Conservation (phyloP, 2,797 vertebrate species). For the Scolopax bukidnonensis region DNA sequence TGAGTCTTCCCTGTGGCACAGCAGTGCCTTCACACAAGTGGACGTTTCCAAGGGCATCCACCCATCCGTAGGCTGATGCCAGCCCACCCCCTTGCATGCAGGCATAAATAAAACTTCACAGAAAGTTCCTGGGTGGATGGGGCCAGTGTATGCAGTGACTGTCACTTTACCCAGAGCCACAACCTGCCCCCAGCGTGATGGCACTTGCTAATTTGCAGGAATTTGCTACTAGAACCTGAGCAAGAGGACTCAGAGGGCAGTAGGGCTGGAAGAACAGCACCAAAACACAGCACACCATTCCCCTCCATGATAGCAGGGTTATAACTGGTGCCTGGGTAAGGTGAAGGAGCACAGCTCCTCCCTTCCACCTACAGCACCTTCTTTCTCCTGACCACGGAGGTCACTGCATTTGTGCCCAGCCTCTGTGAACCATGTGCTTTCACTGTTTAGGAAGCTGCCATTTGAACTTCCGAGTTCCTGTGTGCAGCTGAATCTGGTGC, state of each 20-base stretch:
- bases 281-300: neutral
- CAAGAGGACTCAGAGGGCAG: neutral
- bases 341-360: neutral
- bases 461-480: neutral
- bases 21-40: neutral
- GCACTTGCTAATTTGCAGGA: neutral
- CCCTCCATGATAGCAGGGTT: neutral
- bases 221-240: neutral
- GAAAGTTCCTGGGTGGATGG: neutral
- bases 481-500: neutral
- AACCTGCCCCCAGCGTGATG: neutral
- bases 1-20: neutral
- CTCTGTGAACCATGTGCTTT: rapidly evolving
- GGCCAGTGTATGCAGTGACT: neutral
- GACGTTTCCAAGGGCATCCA: neutral
- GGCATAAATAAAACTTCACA: neutral
- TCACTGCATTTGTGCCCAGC: neutral
- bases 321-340: neutral
- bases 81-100: neutral
- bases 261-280: neutral
- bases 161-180: neutral
- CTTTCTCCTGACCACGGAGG: neutral
- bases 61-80: neutral
- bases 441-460: neutral
- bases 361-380: neutral